Evolutionary conservation across 2,888 invertebrate species (phyloP).

Genomic region (Diogma glabrata): DNA sequence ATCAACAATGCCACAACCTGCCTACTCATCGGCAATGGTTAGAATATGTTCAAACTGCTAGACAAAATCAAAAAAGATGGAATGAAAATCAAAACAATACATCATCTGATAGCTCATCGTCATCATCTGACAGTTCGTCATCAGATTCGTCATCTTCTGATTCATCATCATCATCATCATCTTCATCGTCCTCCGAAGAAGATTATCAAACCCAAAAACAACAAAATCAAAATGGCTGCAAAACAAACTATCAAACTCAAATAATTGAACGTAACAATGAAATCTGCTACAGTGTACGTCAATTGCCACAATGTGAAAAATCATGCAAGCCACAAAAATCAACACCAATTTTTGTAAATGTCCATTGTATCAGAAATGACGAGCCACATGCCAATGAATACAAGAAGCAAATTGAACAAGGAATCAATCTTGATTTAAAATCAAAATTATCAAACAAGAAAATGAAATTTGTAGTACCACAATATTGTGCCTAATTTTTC

Average conservation of each 20-base stretch:
- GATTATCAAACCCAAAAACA: too few relatives aligned
- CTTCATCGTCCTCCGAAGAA: too few relatives aligned
- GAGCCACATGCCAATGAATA: constrained; percentile 21
- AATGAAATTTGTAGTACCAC: too few relatives aligned
- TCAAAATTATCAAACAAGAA: too few relatives aligned
- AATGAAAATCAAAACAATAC: constrained; percentile 10
- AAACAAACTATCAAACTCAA: constrained; percentile 38
- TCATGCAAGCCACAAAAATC: constrained; percentile 37
- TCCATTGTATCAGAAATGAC: constrained; percentile 34
- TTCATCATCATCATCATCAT: constrained; percentile 3
- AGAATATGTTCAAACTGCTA: neutral
- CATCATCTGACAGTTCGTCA: constrained; percentile 16
- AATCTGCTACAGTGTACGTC: constrained; percentile 49
- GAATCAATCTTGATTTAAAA: constrained; percentile 40
- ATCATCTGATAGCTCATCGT: constrained; percentile 3
- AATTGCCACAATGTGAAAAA: constrained; percentile 43
- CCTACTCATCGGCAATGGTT: constrained; percentile 23
- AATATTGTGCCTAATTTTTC: too few relatives aligned
- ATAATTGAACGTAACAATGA: constrained; percentile 41
- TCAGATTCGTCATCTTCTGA: constrained; percentile 8
- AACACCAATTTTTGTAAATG: constrained; percentile 38
- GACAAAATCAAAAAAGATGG: constrained; percentile 1
- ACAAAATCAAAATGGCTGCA: constrained; percentile 16
- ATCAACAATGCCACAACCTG: constrained; percentile 12
- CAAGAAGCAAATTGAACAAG: constrained; percentile 35